Conservation (phyloP, 2,797 vertebrate species). For the Arctocebus calabarensis region DNA sequence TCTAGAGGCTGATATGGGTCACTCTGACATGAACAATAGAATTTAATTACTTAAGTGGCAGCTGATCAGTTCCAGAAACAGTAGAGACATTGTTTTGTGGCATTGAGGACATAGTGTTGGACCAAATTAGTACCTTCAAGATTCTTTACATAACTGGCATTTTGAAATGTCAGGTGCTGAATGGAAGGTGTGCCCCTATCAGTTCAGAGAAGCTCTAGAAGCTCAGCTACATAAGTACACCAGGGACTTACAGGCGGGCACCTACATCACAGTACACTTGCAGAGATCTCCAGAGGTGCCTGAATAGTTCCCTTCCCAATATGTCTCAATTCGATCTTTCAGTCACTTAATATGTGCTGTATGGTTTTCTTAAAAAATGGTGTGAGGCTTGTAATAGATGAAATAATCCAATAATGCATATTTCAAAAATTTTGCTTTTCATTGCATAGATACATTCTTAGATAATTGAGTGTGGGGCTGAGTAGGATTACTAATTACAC, state of each 20-base stretch:
- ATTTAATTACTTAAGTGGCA: slow-evolving; percentile 49
- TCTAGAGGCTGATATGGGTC: background rate
- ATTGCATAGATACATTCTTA: background rate
- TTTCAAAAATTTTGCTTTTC: background rate
- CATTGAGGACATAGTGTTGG: background rate
- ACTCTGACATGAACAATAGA: slow-evolving; percentile 12
- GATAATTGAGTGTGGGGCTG: background rate
- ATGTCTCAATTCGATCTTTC: background rate
- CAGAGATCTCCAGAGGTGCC: background rate
- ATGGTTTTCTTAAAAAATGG: background rate
- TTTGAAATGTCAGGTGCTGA: background rate
- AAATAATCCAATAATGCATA: background rate
- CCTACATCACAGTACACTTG: background rate
- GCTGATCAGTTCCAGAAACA: slow-evolving; percentile 44
- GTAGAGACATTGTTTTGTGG: background rate
- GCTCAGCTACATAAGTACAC: background rate
- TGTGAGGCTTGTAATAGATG: background rate
- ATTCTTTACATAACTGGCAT: slow-evolving; percentile 23
- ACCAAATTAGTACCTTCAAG: slow-evolving; percentile 38
- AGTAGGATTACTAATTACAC: background rate
- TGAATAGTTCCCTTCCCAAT: background rate
- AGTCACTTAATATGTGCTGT: background rate
- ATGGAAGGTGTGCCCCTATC: background rate
- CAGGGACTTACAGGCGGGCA: background rate
- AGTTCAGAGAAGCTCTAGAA: background rate